Base-by-base conservation (phyloP, 2,797 vertebrate species). In the Todus mexicanus region DNA sequence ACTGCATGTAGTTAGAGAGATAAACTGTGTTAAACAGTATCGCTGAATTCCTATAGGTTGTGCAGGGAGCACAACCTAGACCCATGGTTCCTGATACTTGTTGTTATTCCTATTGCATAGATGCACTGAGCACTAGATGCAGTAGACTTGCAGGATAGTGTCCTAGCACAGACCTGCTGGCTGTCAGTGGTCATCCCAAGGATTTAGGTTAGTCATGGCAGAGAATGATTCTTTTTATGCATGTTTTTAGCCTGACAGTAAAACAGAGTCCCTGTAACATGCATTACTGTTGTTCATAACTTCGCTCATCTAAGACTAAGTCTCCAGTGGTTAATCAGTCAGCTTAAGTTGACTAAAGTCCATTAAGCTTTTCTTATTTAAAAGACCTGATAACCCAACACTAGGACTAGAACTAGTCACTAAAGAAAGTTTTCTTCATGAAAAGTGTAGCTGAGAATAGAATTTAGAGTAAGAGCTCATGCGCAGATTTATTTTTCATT, bases 91-190 rank as follows among this genome's bases (percentile, higher is more conserved):
- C 43, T 71, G 71, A 5, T 73, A 22, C 9, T 75, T 87, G 20
- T 43, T 76, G 1, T 45, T 45, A 15, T 11, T 87, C 51, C 13
- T 47, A 2, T 40, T 72, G 38, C 50, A 23, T 20, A 9, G 12
- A 5, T 16, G 9, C 66, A 65, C 12, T 12, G 27, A 69, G 25
- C 40, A 54, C 11, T 23, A 29, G 14, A 12, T 53, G 43, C 15
- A 1, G 48, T 23, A 17, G 9, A 42, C 48, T 71, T 0, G 1
- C 23, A 15, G 0, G 0, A 3, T 66, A 7, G 5, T 57, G 31
- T 57, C 48, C 43, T 53, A 68, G 23, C 45, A 38, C 43, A 70
- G 31, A 50, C 42, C n/a, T 56, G 31, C 43, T 50, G 40, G 23
- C 38, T 68, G 3, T 18, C 20, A 29, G 33, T 21, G 12, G 11